A percentile compares a stretch with the other conserved stretches of the same genome.
These are phyloP conservation scores for Eulemur coronatus DNA, from an alignment of 2,797 vertebrate genomes.

Conservation along the genomic window DNA sequence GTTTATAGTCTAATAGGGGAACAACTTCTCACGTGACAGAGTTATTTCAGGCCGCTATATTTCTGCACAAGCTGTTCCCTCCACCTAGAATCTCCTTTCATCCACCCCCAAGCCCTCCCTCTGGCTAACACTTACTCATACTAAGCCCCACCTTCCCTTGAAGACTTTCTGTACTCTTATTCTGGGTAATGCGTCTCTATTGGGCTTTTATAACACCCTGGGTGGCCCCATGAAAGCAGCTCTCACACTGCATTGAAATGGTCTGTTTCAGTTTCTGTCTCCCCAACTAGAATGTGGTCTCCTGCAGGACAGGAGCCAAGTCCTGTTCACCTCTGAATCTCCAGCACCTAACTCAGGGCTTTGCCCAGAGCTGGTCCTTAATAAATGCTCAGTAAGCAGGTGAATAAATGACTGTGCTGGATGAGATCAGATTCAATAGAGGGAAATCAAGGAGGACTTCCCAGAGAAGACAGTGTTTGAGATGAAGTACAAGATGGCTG, in stretches of 20 bases:
- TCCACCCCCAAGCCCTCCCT: background rate
- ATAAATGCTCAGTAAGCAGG: background rate
- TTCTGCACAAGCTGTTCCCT: slow-evolving; percentile 46
- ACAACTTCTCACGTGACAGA: slow-evolving; percentile 22
- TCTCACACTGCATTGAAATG: slow-evolving; percentile 26
- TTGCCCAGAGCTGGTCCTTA: background rate
- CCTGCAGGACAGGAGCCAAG: background rate
- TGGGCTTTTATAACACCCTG: slow-evolving; percentile 47
- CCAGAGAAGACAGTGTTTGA: background rate
- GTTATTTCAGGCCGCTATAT: slow-evolving; percentile 29
- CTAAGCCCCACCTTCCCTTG: slow-evolving; percentile 35
- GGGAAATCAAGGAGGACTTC: slow-evolving; percentile 37
- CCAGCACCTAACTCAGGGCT: slow-evolving; percentile 10
- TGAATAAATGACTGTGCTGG: background rate
- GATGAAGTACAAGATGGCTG: background rate
- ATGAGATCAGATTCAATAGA: background rate
- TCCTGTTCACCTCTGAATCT: background rate
- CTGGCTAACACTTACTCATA: slow-evolving; percentile 37
- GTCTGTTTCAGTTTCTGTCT: slow-evolving; percentile 24
- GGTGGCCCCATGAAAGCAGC: slow-evolving; percentile 44
- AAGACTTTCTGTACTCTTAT: slow-evolving; percentile 68
- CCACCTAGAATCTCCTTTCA: slow-evolving; percentile 45
- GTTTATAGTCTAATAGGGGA: slow-evolving; percentile 12
- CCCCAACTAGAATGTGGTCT: background rate
- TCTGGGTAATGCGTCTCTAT: slow-evolving; percentile 66